Evolutionary conservation across 2,888 invertebrate genomes (phyloP).

Genomic region (Ecliptopera silaceata): DNA sequence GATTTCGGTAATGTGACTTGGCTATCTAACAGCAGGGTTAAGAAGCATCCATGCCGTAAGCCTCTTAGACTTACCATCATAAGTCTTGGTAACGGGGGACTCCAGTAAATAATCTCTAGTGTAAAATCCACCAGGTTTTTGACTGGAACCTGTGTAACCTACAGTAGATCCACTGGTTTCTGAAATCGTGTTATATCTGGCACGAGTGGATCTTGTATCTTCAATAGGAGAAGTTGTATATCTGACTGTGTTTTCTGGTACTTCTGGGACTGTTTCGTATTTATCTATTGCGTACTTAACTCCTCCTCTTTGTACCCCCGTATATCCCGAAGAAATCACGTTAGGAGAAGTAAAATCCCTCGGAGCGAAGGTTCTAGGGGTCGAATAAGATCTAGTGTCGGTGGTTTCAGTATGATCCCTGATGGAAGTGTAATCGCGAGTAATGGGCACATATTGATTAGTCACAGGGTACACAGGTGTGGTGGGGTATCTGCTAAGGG

Average conservation of each 20-base stretch:
- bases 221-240: constrained; percentile 26
- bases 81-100: constrained; percentile 73
- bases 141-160: constrained; percentile 56
- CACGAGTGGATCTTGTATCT: constrained; percentile 40
- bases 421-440: constrained; percentile 25
- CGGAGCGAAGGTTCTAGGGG: constrained; percentile 29
- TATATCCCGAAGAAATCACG: constrained; percentile 36
- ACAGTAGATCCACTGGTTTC: constrained; percentile 60
- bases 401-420: constrained; percentile 29
- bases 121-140: constrained; percentile 64
- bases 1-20: background rate
- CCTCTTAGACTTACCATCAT: constrained; percentile 63
- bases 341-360: constrained; percentile 37
- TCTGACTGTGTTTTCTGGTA: constrained; percentile 21
- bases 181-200: constrained; percentile 53
- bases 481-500: constrained; percentile 31
- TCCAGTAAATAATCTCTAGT: constrained; percentile 76
- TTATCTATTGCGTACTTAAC: constrained; percentile 29
- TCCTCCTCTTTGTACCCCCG: constrained; percentile 39
- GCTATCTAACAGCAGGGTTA: constrained; percentile 11
- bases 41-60: constrained; percentile 16
- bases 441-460: constrained; percentile 33
- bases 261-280: constrained; percentile 19
- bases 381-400: constrained; percentile 31
- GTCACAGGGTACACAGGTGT: constrained; percentile 32